Base-by-base conservation (phyloP, 1,140 invertebrate species). In the Solenopsis invicta region DNA sequence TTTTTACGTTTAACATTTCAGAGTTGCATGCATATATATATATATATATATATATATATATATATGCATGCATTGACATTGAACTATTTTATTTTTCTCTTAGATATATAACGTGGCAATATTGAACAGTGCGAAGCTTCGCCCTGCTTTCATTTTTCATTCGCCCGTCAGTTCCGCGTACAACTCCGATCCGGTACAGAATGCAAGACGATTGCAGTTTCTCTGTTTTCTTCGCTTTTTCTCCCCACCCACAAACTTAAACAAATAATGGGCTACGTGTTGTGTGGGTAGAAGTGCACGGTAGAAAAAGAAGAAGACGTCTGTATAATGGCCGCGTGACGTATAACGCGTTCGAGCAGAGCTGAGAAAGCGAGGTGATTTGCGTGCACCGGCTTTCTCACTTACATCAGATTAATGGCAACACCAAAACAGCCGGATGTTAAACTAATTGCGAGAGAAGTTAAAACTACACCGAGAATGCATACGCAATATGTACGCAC, bases 361-460 rank as follows among this genome's bases (percentile, higher is more conserved):
- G 10, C 9, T 24, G 48, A 67, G 61, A 71, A 81, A 62, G 76
- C 77, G 54, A 69, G 34, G 61, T 76, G 48, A 74, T 45, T 87
- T 82, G 71, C 71, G 12, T 56, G 48, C 80, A 62, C n/a, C 1
- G 21, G 10, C 56, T 89, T 81, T 88, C 87, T 89, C 82, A 66
- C 82, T 54, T 80, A 48, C 18, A 34, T 88, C 67, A 67, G 56
- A 85, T 85, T 77, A 88, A 85, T 59, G 62, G 59, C 24, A 52
- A 84, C 54, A 37, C 9, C 87, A 75, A 80, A 74, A 48, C 24
- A 72, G 54, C n/a, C 21, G 72, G 56, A 66, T 41, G 29, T 71
- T 34, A 67, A 24, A 89, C 62, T 85, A 89, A 84, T 77, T 78
- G 50, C 12, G 45, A 21, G 48, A 52, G 29, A 66, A 66, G 66